These are phyloP conservation scores for Cromileptes altivelis DNA, from an alignment of 2,113 vertebrate species.

Conservation along the genomic window DNA sequence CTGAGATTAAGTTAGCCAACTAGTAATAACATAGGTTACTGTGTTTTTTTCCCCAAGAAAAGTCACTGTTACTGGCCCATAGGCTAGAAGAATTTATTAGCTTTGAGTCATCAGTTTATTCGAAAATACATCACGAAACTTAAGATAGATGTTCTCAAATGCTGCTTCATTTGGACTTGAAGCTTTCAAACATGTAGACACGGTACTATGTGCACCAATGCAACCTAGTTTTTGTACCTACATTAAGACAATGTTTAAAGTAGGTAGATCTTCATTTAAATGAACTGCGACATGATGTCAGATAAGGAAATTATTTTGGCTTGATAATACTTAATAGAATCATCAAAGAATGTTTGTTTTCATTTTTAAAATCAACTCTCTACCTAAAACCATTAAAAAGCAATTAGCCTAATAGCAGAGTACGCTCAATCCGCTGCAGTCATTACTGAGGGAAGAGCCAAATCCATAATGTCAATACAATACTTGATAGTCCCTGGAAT, in stretches of 20 bases:
- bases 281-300: background rate
- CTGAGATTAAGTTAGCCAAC: too few species aligned
- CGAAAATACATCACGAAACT: too few species aligned
- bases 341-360: background rate
- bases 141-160: too few species aligned
- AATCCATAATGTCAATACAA: background rate
- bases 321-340: background rate
- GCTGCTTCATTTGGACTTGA: too few species aligned
- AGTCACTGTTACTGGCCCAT: too few species aligned
- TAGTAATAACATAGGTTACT: too few species aligned
- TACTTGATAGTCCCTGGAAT: background rate
- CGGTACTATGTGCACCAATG: background rate
- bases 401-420: background rate
- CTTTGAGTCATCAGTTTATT: too few species aligned
- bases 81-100: too few species aligned
- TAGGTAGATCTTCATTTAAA: background rate
- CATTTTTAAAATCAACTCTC: background rate
- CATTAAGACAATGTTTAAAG: too few species aligned
- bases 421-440: constrained; percentile 6
- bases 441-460: background rate
- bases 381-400: constrained; percentile 12
- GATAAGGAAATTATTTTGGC: background rate
- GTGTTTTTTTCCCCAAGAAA: too few species aligned
- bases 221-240: background rate
- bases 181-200: background rate